Conservation (phyloP, 2,888 invertebrate species). For the Sylvicola fuscatus region DNA sequence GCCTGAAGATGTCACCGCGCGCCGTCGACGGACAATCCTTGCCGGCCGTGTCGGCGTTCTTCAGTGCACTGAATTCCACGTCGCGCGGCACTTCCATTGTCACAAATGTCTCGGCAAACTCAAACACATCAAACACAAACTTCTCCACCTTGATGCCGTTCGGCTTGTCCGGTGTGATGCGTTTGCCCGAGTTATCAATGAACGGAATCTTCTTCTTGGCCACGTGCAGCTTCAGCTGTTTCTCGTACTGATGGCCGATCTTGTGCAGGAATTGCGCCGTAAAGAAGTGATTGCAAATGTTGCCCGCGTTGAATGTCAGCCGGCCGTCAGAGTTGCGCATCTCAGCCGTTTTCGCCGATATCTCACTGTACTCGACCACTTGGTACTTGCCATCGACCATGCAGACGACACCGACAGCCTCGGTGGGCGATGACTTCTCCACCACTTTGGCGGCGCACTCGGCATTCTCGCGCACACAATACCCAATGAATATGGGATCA, state of each 20-base stretch:
- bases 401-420: conserved; percentile 93
- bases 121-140: conserved; percentile 97
- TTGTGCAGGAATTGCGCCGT: conserved; percentile 62
- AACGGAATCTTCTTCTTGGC: conserved; percentile 95
- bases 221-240: conserved; percentile 69
- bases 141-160: conserved; percentile 99
- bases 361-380: conserved; percentile 94
- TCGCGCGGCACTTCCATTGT: conserved; percentile 83
- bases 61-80: conserved; percentile 92
- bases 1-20: conserved; percentile 46
- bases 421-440: conserved; percentile 73
- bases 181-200: conserved; percentile 47
- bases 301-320: conserved; percentile 83
- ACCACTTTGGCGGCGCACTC: conserved; percentile 96
- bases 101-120: conserved; percentile 74
- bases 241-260: conserved; percentile 49
- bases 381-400: conserved; percentile 77
- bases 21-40: conserved; percentile 87
- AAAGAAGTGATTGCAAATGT: conserved; percentile 98
- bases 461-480: conserved; percentile 70
- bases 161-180: conserved; percentile 53
- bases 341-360: conserved; percentile 71
- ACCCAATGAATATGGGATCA: conserved; percentile 91
- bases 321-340: conserved; percentile 54
- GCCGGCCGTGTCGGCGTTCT: conserved; percentile 72